Evolutionary conservation across 2,113 vertebrate genomes (phyloP).

Genomic region (Myiozetetes cayanensis): DNA sequence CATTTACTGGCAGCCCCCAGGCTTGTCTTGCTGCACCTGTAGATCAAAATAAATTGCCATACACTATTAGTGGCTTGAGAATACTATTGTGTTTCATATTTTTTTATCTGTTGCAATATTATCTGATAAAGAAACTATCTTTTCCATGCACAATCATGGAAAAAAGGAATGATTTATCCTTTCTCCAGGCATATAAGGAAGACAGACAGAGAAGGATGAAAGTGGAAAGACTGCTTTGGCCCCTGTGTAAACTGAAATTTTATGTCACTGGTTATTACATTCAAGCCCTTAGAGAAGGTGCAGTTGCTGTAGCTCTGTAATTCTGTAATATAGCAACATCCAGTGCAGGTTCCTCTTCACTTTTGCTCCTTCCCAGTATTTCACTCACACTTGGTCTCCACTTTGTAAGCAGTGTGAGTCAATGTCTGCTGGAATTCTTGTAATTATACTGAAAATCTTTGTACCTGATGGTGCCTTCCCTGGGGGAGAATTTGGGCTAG

Average conservation of each 20-base stretch:
- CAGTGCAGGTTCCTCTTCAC: not conserved
- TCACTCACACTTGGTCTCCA: accelerated
- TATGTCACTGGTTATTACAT: not conserved
- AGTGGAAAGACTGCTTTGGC: not conserved
- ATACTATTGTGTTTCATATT: not conserved
- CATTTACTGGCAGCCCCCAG: not conserved
- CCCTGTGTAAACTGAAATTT: not conserved
- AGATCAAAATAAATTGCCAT: not conserved
- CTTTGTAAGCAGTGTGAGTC: not conserved
- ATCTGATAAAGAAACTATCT: not conserved
- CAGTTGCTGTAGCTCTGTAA: not conserved
- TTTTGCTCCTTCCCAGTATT: not conserved
- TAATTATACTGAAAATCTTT: not conserved
- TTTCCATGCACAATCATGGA: not conserved
- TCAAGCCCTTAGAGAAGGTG: not conserved
- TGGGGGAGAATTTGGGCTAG: not conserved
- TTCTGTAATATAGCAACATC: not conserved
- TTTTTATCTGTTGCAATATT: not conserved
- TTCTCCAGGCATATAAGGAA: not conserved
- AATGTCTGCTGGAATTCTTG: not conserved
- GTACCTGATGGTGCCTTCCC: accelerated
- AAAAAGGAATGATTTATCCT: not conserved
- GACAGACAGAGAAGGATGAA: not conserved
- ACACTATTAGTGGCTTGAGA: not conserved
- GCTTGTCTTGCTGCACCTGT: not conserved